Conservation (phyloP, 2,113 vertebrate genomes). For the Hypocryptadius cinnamomeus region DNA sequence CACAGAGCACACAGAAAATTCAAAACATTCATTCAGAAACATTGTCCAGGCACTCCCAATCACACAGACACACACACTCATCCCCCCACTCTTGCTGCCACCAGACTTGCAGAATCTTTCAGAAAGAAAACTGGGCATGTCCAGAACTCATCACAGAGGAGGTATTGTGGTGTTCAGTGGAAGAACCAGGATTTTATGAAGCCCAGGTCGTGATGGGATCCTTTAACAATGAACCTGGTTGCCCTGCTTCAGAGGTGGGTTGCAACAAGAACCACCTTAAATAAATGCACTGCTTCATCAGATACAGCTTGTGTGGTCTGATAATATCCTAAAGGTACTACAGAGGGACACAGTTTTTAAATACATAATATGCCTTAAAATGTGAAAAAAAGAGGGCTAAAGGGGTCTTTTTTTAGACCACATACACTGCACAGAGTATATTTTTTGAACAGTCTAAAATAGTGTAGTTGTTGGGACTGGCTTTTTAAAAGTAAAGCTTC, state of each 20-base stretch:
- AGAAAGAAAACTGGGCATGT: neutral
- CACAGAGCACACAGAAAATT: neutral
- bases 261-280: neutral
- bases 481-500: neutral
- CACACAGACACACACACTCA: neutral
- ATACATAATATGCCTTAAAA: neutral
- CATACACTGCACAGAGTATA: neutral
- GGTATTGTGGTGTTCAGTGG: neutral
- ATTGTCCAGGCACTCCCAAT: neutral
- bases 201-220: neutral
- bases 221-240: neutral
- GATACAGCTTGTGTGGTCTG: neutral
- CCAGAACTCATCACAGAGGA: neutral
- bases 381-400: neutral
- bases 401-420: neutral
- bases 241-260: neutral
- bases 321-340: neutral
- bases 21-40: neutral
- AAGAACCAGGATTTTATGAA: neutral
- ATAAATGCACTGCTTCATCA: neutral
- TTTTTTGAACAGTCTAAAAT: neutral
- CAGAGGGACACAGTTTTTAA: neutral
- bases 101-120: neutral
- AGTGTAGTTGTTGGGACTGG: accelerated
- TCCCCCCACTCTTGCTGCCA: neutral